Evolutionary conservation across 2,113 vertebrate genomes (phyloP).

Genomic region (Coptodon rendalli): DNA sequence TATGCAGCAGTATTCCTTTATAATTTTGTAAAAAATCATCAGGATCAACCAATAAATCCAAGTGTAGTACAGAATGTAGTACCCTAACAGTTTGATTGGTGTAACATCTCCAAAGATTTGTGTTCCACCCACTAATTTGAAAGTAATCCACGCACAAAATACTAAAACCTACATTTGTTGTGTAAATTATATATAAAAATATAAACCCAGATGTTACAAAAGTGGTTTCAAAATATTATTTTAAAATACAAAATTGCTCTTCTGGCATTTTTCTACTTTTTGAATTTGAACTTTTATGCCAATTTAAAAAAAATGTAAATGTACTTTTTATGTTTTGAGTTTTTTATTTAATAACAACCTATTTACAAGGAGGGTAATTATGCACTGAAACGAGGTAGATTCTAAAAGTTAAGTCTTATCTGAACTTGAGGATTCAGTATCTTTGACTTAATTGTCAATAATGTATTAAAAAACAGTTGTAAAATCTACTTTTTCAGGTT

Average conservation of each 20-base stretch:
- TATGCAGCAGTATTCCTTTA: background rate
- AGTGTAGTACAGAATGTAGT: background rate
- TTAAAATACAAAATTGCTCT: background rate
- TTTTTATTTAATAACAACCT: background rate
- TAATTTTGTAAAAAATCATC: background rate
- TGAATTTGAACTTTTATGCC: background rate
- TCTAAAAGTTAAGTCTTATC: background rate
- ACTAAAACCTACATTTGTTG: background rate
- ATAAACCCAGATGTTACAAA: background rate
- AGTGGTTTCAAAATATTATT: background rate
- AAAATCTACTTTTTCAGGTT: background rate
- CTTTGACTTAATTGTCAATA: background rate
- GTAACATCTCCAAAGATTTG: background rate
- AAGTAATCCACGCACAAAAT: background rate
- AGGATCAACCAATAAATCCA: background rate
- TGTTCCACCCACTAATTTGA: background rate
- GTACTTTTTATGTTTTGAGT: background rate
- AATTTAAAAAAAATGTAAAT: background rate
- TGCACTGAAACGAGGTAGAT: background rate
- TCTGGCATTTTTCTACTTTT: background rate
- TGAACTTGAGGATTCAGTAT: background rate
- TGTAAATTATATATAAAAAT: background rate
- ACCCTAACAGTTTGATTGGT: background rate
- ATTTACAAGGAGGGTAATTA: no score
- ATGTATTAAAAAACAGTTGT: background rate